Evolutionary conservation across 2,888 invertebrate genomes (phyloP), one percentile per base, ranked within the genome.

Genomic region (Athripsodes cinereus): DNA sequence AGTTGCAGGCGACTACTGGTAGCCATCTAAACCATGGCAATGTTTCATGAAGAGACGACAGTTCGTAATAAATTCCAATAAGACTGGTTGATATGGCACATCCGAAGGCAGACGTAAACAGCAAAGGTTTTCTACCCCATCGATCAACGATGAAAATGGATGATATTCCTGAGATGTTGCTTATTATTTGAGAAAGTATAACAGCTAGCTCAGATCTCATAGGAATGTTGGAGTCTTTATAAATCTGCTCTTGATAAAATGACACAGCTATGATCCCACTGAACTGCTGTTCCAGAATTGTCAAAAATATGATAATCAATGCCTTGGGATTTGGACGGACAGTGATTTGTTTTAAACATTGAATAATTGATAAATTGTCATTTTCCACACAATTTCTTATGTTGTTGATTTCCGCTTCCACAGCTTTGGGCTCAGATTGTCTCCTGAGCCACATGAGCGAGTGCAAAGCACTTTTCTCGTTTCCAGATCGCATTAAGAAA

Each of bases 91-190:
- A 56, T 11, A 57, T 8, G 10, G 35, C 57, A n/a, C 61, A 62
- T 10, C 64, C 64, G 22, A 56, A 44, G 16, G 58, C 55, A 2
- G 64, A 64, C 2, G 56, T 16, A 3, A 64, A 26, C 2, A 64
- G 22, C n/a, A 64, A 46, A n/a, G 61, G 62, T 40, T 61, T 64
- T 49, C 64, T 60, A 10, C 64, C 64, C 60, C 59, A 61, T 19
- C 61, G 53, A 46, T 64, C 64, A 5, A 62, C 56, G 1, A 62
- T 44, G 10, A 61, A 59, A 20, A 62, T 57, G 1, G 62, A 53
- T 16, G 47, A 56, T 13, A 64, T 26, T 44, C 57, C 59, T 16
- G 58, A 59, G 1, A 61, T 26, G 19, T 49, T 58, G 10, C 60
- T 51, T 3, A 62, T 56, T 2, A 57, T 51, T 52, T 50, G 50